Conservation (phyloP, 1,140 invertebrate species). For the Habropoda laboriosa region DNA sequence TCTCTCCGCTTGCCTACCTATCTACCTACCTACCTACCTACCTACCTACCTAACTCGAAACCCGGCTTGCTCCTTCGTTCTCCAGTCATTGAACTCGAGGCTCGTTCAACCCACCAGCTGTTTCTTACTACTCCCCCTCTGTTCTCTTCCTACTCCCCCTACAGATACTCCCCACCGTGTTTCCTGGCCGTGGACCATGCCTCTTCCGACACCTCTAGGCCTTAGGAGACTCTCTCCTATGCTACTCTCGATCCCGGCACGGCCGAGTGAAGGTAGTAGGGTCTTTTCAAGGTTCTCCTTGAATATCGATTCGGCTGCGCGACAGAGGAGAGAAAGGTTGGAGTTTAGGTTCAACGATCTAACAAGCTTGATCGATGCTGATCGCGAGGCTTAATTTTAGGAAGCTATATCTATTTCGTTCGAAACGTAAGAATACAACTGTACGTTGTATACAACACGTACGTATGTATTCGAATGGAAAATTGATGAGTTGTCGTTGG, state of each 20-base stretch:
- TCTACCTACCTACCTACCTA: slow-evolving; percentile 68
- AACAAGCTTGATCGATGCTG: background rate
- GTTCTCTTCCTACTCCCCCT: slow-evolving; percentile 36
- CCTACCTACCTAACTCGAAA: slow-evolving; percentile 68
- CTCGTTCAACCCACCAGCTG: slow-evolving; percentile 79
- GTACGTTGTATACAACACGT: too few relatives aligned
- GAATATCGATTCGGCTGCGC: slow-evolving; percentile 36
- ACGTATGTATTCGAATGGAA: too few relatives aligned
- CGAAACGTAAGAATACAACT: too few relatives aligned
- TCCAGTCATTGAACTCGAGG: slow-evolving; percentile 80
- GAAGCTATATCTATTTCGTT: too few relatives aligned
- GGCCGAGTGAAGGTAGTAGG: slow-evolving; percentile 14
- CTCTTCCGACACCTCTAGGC: slow-evolving; percentile 48
- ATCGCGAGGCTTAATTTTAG: too few relatives aligned
- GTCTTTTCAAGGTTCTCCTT: slow-evolving; percentile 43
- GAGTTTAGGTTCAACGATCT: slow-evolving; percentile 44
- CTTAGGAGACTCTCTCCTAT: slow-evolving; percentile 4
- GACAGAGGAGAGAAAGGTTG: slow-evolving; percentile 13
- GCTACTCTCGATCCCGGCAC: slow-evolving; percentile 20
- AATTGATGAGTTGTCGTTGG: background rate
- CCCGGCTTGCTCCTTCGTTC: slow-evolving; percentile 65
- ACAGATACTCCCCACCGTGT: slow-evolving; percentile 24
- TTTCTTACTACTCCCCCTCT: slow-evolving; percentile 72
- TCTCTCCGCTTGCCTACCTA: slow-evolving; percentile 48
- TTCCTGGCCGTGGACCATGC: slow-evolving; percentile 50